phyloP scores from a whole-genome alignment of 2,113 vertebrate species.

The Entelurus aequoreus region DNA sequence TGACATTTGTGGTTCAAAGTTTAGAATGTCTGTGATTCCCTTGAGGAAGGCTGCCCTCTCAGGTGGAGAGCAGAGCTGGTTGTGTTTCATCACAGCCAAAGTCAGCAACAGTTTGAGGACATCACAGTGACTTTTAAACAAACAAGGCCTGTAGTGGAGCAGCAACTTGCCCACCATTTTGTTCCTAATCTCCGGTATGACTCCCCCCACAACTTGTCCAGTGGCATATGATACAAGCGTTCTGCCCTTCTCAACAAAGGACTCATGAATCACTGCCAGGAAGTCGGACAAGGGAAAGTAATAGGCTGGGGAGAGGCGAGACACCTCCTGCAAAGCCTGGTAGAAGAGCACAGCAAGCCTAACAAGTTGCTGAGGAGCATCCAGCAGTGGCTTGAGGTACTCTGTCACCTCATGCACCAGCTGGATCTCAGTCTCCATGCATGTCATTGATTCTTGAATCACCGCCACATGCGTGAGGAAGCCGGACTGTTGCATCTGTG shows the following conservation, averaged over 20 bases:
- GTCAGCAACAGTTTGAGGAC: constrained; percentile 70
- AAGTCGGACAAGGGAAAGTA: constrained; percentile 62
- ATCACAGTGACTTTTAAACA: constrained; percentile 57
- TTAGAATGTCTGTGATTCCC: constrained; percentile 56
- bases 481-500: constrained; percentile 41
- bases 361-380: constrained; percentile 39
- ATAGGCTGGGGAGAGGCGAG: constrained; percentile 71
- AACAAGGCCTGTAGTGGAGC: constrained; percentile 51
- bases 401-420: constrained; percentile 53
- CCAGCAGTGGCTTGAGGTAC: constrained; percentile 37
- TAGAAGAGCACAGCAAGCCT: constrained; percentile 60
- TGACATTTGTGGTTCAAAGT: neutral
- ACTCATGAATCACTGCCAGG: constrained; percentile 42
- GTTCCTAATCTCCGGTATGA: constrained; percentile 58
- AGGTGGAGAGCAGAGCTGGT: constrained; percentile 51
- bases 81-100: constrained; percentile 59
- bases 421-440: constrained; percentile 39
- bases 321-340: constrained; percentile 68
- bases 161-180: constrained; percentile 63
- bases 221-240: constrained; percentile 8
- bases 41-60: constrained; percentile 68
- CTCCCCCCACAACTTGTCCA: constrained; percentile 21
- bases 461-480: constrained; percentile 50
- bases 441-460: constrained; percentile 51
- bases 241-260: constrained; percentile 37